These are phyloP conservation scores for Dreissena rostriformis DNA, from an alignment of 1,140 invertebrate species.

Conservation along the genomic window DNA sequence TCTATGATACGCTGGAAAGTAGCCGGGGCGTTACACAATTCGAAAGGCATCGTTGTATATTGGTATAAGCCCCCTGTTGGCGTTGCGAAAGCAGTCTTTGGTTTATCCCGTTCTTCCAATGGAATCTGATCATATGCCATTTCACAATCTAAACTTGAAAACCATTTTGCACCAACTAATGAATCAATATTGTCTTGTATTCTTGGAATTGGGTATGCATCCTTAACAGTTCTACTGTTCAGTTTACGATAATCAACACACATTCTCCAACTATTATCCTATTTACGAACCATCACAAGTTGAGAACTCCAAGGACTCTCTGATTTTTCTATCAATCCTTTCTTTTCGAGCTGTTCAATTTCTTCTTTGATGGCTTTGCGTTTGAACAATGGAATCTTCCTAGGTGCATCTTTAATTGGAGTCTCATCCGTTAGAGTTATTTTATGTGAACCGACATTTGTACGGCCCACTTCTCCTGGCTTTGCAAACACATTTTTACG, in stretches of 20 bases:
- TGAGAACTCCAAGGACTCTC: slow-evolving; percentile 7
- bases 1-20: slow-evolving; percentile 72
- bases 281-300: slow-evolving; percentile 11
- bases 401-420: slow-evolving; percentile 29
- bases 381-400: slow-evolving; percentile 38
- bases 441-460: slow-evolving; percentile 4
- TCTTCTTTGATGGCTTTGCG: slow-evolving; percentile 14
- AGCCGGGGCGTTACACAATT: slow-evolving; percentile 68
- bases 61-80: slow-evolving; percentile 62
- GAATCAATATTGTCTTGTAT: slow-evolving; percentile 28
- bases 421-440: slow-evolving; percentile 24
- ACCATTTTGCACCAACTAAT: slow-evolving; percentile 19
- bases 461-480: slow-evolving; percentile 22
- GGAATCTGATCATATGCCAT: slow-evolving; percentile 61
- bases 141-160: slow-evolving; percentile 38
- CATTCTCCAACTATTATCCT: slow-evolving; percentile 23
- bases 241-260: slow-evolving; percentile 65
- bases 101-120: slow-evolving; percentile 38
- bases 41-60: slow-evolving; percentile 67
- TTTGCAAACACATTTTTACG: slow-evolving; percentile 38
- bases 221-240: slow-evolving; percentile 34
- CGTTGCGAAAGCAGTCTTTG: slow-evolving; percentile 76
- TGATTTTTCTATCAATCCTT: slow-evolving; percentile 41
- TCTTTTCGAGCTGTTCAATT: slow-evolving; percentile 7
- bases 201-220: slow-evolving; percentile 35